These are phyloP conservation scores for Myiothlypis coronata DNA, from an alignment of 2,797 vertebrate genomes.

Conservation along the genomic window DNA sequence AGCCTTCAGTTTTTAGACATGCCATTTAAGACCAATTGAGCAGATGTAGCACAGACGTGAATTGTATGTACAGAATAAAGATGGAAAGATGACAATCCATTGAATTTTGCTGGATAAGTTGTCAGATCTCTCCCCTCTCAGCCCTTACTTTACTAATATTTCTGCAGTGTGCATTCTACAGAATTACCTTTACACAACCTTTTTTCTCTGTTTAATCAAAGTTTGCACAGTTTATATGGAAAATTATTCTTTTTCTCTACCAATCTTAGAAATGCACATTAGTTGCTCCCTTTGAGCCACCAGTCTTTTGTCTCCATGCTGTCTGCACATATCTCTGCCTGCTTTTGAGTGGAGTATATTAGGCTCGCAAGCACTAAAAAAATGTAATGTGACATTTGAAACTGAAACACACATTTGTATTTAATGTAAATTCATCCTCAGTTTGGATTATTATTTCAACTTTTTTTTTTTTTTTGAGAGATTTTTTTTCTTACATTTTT, in stretches of 20 bases:
- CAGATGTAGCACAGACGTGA: background rate
- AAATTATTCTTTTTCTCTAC: background rate
- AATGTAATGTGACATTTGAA: background rate
- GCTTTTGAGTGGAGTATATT: background rate
- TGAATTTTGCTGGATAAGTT: background rate
- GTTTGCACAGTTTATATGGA: background rate
- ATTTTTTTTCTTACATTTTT: background rate
- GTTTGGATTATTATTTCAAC: background rate
- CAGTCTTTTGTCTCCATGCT: background rate
- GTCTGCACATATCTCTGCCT: background rate
- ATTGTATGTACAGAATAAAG: background rate
- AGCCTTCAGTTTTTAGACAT: background rate
- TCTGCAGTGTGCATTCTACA: background rate
- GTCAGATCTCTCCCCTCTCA: background rate
- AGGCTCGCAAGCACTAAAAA: background rate
- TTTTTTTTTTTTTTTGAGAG: background rate
- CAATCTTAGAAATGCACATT: background rate
- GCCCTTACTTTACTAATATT: background rate
- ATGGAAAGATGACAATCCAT: background rate
- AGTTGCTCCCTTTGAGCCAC: background rate
- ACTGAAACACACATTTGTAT: background rate
- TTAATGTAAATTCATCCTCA: background rate
- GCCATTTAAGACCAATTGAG: background rate
- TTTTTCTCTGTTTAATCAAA: background rate
- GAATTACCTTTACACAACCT: background rate